Evolutionary conservation across 2,113 vertebrate genomes (phyloP), one percentile per base, ranked within the genome.

Genomic region (Bubo scandiacus): DNA sequence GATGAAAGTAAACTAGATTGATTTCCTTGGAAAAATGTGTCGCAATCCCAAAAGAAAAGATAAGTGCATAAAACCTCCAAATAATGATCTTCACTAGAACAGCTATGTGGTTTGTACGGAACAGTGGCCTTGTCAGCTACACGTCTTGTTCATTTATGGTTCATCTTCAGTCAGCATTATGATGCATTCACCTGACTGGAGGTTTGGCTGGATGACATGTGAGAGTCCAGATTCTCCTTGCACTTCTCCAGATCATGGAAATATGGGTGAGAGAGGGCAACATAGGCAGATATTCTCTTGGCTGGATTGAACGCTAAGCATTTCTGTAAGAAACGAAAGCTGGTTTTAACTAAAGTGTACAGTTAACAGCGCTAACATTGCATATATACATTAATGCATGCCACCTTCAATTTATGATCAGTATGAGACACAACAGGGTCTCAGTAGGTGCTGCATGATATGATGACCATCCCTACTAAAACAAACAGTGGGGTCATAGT

Each of bases 241-340:
- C 97, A 97, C 94, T 99, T 99, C 98, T 99, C 99, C 97, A 99
- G 97, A 42, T 98, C 99, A 45, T 99, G 99, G 97, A 99, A 99
- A 97, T 99, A 99, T 1, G 99, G 98, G 93, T 99, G 99, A 97
- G 98, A 99, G 90, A 99, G 98, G n/a, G 99, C 99, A 81, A 98
- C 97, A 58, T 99, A 99, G 27, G 99, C 99, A 11, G 99, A 99
- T 98, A 99, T 99, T 96, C 99, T 99, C 97, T 99, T 99, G 96
- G 98, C 98, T 80, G 99, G 99, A 92, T 99, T 99, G 97, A 99
- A 99, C 3, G 98, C 98, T 92, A 99, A 98, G 95, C 99, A 99
- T 98, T 99, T 99, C 99, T 99, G 98, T 74, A 97, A 87, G 81
- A 83, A 95, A 96, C 96, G 95, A 66, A 88, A 94, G 74, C 30